These are phyloP conservation scores for Daphoenositta chrysoptera DNA, from an alignment of 2,113 vertebrate species.

Conservation along the genomic window DNA sequence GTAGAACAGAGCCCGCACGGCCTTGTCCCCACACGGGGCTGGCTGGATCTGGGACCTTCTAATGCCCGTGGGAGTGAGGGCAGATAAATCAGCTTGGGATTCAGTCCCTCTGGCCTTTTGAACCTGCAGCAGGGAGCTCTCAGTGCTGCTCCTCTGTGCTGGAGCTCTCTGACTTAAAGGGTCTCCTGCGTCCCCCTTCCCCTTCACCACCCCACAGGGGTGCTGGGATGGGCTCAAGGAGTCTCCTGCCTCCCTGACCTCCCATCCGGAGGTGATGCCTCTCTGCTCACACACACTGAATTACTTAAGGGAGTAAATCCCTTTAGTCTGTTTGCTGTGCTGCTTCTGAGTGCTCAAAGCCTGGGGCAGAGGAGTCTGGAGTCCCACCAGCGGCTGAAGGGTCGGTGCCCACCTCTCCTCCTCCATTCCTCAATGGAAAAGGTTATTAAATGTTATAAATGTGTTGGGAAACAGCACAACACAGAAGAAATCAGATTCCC, in stretches of 20 bases:
- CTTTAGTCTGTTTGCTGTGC: background rate
- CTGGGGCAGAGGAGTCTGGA: background rate
- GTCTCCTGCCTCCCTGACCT: background rate
- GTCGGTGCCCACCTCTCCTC: accelerated
- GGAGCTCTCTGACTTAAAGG: background rate
- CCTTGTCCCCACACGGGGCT: accelerated
- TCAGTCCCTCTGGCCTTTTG: background rate
- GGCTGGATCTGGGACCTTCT: background rate
- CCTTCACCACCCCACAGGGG: background rate
- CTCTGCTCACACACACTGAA: background rate
- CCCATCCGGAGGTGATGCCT: accelerated
- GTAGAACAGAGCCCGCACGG: background rate
- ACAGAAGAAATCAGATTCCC: background rate
- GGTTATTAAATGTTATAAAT: background rate
- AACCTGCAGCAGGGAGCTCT: background rate
- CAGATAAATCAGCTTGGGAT: background rate
- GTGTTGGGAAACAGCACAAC: background rate
- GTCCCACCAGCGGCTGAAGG: background rate
- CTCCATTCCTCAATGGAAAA: background rate
- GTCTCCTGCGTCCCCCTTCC: background rate
- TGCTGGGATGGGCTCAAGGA: background rate
- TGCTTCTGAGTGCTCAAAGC: background rate
- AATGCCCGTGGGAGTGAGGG: background rate
- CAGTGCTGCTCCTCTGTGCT: background rate
- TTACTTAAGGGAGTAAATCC: background rate